Base-by-base conservation (phyloP, 2,113 vertebrate species). In the Pelvicachromis taeniatus region DNA sequence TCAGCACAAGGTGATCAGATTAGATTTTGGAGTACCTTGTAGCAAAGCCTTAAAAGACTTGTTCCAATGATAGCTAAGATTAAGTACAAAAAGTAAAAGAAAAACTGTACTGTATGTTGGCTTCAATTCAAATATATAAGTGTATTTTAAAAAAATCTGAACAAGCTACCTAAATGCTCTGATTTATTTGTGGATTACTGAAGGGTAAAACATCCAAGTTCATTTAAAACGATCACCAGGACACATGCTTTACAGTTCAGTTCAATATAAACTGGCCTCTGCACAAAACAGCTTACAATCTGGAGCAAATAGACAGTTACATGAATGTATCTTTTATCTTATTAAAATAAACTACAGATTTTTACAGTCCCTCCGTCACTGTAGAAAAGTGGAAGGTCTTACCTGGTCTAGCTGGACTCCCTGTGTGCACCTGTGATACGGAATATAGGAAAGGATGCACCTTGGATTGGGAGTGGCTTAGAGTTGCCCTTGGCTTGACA, bases 41-140 rank as follows among this genome's bases (percentile, higher is more conserved):
- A 42, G 1, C 63, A 4, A 42, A 68, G 2, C 63, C 35, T 68
- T 21, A 42, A 68, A 42, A 42, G 16, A 23, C 23, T 38, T 21
- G 6, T 63, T 63, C 31, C 31, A 63, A 10, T 6, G 9, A 63
- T 38, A 0, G 6, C 59, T 63, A 63, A 63, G 33, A 38, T 63
- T 38, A 63, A 63, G 17, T 13, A 59, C 0, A 0, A 59, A 1
- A 33, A 59, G 10, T 10, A 33, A 59, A 63, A 33, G 35, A 63
- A 19, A 63, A 63, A 38, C 33, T 38, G 17, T n/a, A 63, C 31
- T 63, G 31, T n/a, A n/a, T n/a, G 5, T 38, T 38, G 33, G 9
- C 17, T 63, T n/a, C 59, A 7, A 63, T 10, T 59, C 3, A 59
- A 10, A 59, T 19, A 59, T 61, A 59, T 33, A 31, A 2, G 31